Base-by-base conservation (phyloP, 2,888 invertebrate species). In the Drosophila acutilabella region DNA sequence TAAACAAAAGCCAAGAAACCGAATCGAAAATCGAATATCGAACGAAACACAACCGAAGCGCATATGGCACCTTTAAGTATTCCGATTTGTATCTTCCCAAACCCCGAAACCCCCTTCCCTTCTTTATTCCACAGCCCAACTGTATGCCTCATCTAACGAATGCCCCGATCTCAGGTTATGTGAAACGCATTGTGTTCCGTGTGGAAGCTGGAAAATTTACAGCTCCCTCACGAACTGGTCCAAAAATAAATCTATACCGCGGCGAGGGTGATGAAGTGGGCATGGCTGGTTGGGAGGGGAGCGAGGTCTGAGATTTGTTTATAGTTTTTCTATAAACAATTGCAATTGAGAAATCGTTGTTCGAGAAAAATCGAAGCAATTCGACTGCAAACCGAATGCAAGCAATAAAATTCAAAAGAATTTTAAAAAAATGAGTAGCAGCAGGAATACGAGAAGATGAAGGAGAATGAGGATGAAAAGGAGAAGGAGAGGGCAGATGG, bases 51-150 rank as follows among this genome's bases (percentile, higher is more conserved):
- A 74, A 52, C 53, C 62, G 60, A 67, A 66, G 66, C 81, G 89
- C 81, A 84, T 87, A 73, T 87, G 87, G 79, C 85, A 88, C 83
- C 89, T 89, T 87, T 87, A 83, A 83, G 89, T 84, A 87, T 82
- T 72, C 64, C 50, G 62, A 72, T 68, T 62, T 65, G 64, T 60
- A 44, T 26, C 52, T 41, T 23, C 10, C 57, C 53, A 51, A 4
- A 36, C 30, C 40, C 64, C 40, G 4, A 13, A 16, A 16, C 7
- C 26, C 4, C 26, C 30, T 30, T 30, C 10, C 40, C n/a, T 45
- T 14, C 40, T 14, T 45, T 14, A 8, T 14, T 14, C 30, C 38
- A 44, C 44, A 38, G n/a, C 42, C n/a, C 44, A 30, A 36, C 36
- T 51, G n/a, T 23, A 38, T 51, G 36, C 38, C 45, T 38, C 56